Base-by-base conservation (phyloP, 1,140 invertebrate species). In the Galleria mellonella region DNA sequence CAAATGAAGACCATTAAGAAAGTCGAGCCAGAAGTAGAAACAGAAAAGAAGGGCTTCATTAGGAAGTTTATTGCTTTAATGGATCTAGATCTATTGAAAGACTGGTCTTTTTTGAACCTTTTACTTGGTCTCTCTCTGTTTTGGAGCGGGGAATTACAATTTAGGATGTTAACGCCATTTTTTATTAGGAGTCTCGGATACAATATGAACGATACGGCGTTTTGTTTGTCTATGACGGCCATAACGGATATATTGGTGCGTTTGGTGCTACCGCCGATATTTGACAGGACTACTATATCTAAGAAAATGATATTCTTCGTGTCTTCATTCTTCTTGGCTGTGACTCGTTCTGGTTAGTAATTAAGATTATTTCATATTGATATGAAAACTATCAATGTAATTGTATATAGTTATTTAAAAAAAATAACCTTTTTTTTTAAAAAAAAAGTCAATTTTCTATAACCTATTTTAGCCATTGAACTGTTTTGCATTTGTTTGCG, bases 151-250 rank as follows among this genome's bases (percentile, higher is more conserved):
- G 92, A 93, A 58, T 87, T 92, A 51, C 92, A 93, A 62, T 93
- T 93, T 64, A 92, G 92, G 72, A 89, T 93, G 87, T 89, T 93
- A 36, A 92, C 90, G 29, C 92, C 92, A 9, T 93, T 93, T 67
- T 93, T 93, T 63, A 89, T 93, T 43, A 84, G 85, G 37, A 88
- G 87, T 60, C 78, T 93, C 48, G 91, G 91, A 47, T 91, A 91
- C 64, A 82, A 87, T 36, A 91, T 90, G 72, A 75, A 84, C 4
- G 91, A 92, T 47, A 88, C 91, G 5, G 92, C 92, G 14, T 89
- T 90, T 48, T 93, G 91, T 62, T 83, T 93, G 10, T 92, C 91
- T 0, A 88, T 93, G 45, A 92, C 91, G 11, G 92, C 92, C 9
- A 89, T 92, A 13, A 91, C 91, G 12, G 92, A 93, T 63, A 92